Conservation (phyloP, 2,888 invertebrate genomes). For the Philhelius pedissequus region DNA sequence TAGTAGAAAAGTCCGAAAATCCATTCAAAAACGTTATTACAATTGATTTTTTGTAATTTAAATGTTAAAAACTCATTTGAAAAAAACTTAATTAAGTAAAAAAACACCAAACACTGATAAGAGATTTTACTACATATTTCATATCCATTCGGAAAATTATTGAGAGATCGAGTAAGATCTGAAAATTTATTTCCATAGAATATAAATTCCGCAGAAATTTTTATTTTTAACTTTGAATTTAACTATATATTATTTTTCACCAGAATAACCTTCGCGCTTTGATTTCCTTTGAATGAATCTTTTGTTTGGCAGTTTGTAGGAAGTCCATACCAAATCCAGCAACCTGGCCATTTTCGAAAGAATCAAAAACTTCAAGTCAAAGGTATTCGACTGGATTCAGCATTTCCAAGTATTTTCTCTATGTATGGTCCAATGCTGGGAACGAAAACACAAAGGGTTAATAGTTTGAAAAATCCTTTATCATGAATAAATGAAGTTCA, state of each 20-base stretch:
- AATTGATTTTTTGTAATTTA: no score
- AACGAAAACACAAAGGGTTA: background rate
- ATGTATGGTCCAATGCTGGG: background rate
- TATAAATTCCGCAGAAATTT: constrained; percentile 35
- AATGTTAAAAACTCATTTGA: no score
- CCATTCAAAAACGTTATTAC: no score
- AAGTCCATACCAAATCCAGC: background rate
- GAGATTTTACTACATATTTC: no score
- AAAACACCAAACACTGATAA: no score
- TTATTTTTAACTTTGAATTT: constrained; percentile 37
- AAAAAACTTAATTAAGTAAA: no score
- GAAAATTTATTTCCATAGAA: constrained; percentile 42
- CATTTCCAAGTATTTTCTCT: background rate
- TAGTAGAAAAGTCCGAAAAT: no score
- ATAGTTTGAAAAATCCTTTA: background rate
- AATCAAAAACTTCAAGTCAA: constrained; percentile 60
- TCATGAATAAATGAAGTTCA: constrained; percentile 43
- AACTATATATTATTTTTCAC: constrained; percentile 9
- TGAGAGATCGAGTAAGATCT: no score
- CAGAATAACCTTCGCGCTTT: background rate
- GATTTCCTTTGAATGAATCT: background rate
- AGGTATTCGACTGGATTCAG: constrained; percentile 55
- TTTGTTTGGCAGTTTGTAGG: background rate
- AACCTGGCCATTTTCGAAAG: constrained; percentile 19
- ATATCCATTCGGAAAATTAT: background rate